Base-by-base conservation (phyloP, 2,797 vertebrate genomes). In the Ptychadena robeensis region DNA sequence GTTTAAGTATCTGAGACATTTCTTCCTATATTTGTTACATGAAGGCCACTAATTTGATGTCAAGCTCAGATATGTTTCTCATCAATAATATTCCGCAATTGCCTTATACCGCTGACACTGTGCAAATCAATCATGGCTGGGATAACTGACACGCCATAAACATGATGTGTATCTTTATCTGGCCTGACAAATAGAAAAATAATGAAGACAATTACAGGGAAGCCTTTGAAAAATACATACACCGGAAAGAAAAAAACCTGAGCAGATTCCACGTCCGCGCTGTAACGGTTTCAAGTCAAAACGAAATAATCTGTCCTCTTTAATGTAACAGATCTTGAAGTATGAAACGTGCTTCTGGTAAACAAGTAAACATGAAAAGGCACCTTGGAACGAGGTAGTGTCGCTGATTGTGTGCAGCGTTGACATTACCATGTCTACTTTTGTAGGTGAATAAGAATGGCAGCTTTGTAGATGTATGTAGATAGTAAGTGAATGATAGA, bases 81-180 rank as follows among this genome's bases (percentile, higher is more conserved):
- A 94, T 96, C 96, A 94, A 93, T 95, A 96, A 94, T 90, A 92
- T 90, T 91, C 87, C 80, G 91, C 92, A 89, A 90, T 90, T 83
- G 90, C 89, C 92, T 92, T 90, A 92, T 91, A 86, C 90, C 63
- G 53, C 35, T 37, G 73, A 82, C 78, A 88, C 88, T 78, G 40
- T 77, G 88, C 88, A 88, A 90, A 90, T 87, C 89, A 83, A 86
- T 89, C 90, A 89, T 87, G 81, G 87, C 89, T 84, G 86, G 80
- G 72, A 82, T 48, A 85, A 85, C 85, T 70, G 82, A 87, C 84
- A 73, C 83, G 82, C 85, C 71, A 78, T 81, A 87, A 80, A 85
- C 86, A 89, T 85, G 76, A 81, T 81, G 78, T 57, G 83, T 80
- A 74, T 85, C 83, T 80, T 85, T 85, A 85, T 85, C 83, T 65